Evolutionary conservation across 2,113 vertebrate species (phyloP), one percentile per base, ranked within the genome.

Genomic region (Atrichornis clamosus): DNA sequence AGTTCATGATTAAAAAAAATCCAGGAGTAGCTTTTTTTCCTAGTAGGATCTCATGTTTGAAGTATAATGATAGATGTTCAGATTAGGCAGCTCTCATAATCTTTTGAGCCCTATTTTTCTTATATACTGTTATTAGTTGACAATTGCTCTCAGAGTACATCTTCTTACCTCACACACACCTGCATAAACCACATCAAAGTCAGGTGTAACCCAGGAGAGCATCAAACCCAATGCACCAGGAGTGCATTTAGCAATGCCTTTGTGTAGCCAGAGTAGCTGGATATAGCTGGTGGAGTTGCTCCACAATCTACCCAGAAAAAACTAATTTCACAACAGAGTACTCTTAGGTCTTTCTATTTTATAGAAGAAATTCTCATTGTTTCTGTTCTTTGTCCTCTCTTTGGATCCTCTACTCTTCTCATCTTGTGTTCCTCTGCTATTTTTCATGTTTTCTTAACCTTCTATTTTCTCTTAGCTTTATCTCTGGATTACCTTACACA

Each of bases 101-200:
- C 64, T 82, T 94, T 82, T 63, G 81, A 90, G 30, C 26, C 26
- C 32, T 79, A 16, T 68, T 90, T 94, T 92, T 77, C 63, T 79
- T 60, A 11, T 26, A 49, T 33, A 67, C 73, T 74, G 59, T 68
- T 80, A 92, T 90, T 79, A 91, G 56, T 9, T 69, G 75, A 60
- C 87, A 81, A 76, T 50, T 95, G 89, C 75, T 93, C 55, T 70
- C 47, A 20, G 84, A 87, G 53, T 68, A 58, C 53, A 46, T 78
- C 75, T 76, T 73, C 84, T 53, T 82, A 74, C 33, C 65, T 81
- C 69, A 13, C 80, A 50, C 32, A 33, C 53, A 53, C 47, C 15
- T 59, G 32, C 42, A 52, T 4, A 49, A 94, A 56, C 77, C 78
- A 67, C 89, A 95, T 95, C 89, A 94, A 90, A 96, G 85, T 6